Base-by-base conservation (phyloP, 2,113 vertebrate species). In the Silurus asotus region DNA sequence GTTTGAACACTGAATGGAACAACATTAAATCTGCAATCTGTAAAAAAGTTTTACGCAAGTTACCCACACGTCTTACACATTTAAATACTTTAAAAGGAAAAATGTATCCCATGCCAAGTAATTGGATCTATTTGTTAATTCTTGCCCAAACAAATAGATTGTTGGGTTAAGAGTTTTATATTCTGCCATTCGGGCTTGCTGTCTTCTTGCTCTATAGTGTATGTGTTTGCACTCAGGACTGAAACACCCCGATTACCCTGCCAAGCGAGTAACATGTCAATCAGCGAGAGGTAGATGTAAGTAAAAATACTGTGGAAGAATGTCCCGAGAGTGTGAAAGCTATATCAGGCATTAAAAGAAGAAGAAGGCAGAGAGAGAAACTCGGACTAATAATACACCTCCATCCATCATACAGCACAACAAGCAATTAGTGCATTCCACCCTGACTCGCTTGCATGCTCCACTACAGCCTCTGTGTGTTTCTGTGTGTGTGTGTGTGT, bases 361-460 rank as follows among this genome's bases (percentile, higher is more conserved):
- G 65, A 58, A 14, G 10, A 23, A 49, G 77, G 25, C 76, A 74
- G 64, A 51, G 83, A 86, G 76, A 70, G n/a, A 55, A 82, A 87
- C 83, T 82, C 65, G 72, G 88, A 87, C 92, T 92, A 91, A 93
- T 92, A 93, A 94, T 92, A 91, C 87, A 83, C 84, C 85, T 90
- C 85, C 90, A 93, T 94, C 92, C 91, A 93, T 94, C 92, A 94
- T 86, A 76, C 86, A 59, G 90, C 93, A 94, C 93, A 94, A 93
- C 91, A 89, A 91, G 91, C 91, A 94, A 95, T 93, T 93, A 94
- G 89, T 85, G 81, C 90, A 93, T 94, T 94, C 92, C 91, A 91
- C 65, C 86, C 82, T 80, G 88, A 81, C 84, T 82, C 84, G 84
- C 91, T 91, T 82, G 89, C 91, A 89, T 93, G 92, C 91, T 91